Base-by-base conservation (phyloP, 2,113 vertebrate genomes). In the Seriola dumerili region DNA sequence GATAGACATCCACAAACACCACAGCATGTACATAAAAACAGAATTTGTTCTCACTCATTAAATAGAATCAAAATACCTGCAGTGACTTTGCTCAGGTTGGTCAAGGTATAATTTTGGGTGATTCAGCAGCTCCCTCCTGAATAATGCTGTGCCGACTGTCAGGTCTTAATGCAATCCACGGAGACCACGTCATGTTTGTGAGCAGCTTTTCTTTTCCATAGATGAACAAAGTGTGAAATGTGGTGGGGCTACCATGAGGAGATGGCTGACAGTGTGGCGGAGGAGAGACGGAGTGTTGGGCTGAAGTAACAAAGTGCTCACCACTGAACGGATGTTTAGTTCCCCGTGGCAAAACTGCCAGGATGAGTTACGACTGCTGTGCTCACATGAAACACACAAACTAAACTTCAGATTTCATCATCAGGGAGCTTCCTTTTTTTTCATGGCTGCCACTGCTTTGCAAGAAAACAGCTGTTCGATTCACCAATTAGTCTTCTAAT, bases 401-500 rank as follows among this genome's bases (percentile, higher is more conserved):
- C 63, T 16, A n/a, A 46, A 68, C 75, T 7, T 8, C 62, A 62
- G 16, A 50, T 68, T 8, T 48, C 42, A 29, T 52, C 64, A 69
- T 59, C 42, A 25, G 46, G 11, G 23, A 52, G 14, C n/a, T 40
- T 23, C 11, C 40, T 59, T 32, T 46, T 58, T 66, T 21, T 66
- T 21, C 34, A 32, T 58, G 25, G 52, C n/a, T 32, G 46, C 46
- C 59, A 63, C 38, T 16, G 5, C 44, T 68, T 46, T 36, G 21
- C 65, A 16, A 50, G 65, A 23, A 68, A 23, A 19, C 32, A 40
- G 32, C 66, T 62, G 66, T 54, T 34, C 62, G 23, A 62, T 38
- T 40, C 34, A 46, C n/a, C 55, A 69, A 78, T 70, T 61, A 61
- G 66, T 17, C 10, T 5, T 62, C 55, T 70, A 78, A 78, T 78